These are phyloP conservation scores for Eulimnadia texana DNA, from an alignment of 1,140 invertebrate species.

Conservation along the genomic window DNA sequence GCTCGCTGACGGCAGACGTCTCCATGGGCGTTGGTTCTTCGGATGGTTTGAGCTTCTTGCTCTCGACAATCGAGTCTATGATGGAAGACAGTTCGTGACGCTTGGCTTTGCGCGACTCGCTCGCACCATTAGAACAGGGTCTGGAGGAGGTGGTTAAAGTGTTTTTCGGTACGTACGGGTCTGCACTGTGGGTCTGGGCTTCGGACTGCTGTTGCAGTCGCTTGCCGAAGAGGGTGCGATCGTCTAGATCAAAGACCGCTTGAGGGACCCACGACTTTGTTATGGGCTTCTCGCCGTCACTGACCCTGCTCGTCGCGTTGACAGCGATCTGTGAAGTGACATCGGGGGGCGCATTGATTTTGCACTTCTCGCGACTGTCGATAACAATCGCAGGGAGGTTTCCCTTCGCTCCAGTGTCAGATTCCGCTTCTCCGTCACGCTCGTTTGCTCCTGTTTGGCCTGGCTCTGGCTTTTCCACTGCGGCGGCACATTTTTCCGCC, in stretches of 20 bases:
- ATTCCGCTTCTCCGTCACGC: neutral
- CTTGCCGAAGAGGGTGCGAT: conserved; percentile 2
- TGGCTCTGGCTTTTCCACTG: neutral
- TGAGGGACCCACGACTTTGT: conserved; percentile 1
- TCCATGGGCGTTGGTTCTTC: neutral
- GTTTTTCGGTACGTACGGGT: neutral
- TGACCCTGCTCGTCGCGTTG: neutral
- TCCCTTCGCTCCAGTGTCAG: neutral
- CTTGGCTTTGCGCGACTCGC: no score
- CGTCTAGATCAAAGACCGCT: conserved; percentile 9
- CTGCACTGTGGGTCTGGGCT: neutral
- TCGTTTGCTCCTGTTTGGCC: neutral
- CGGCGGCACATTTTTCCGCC: no score
- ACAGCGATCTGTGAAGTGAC: neutral
- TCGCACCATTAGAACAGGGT: no score
- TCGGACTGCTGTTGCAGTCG: neutral
- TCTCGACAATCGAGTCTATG: neutral
- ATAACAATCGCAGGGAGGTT: neutral
- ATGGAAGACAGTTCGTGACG: neutral
- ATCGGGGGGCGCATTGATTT: neutral
- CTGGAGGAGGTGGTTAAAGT: no score
- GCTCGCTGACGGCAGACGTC: neutral
- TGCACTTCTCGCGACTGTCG: neutral
- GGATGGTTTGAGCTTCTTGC: neutral
- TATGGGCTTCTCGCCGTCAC: neutral